Conservation (phyloP, 2,888 invertebrate species). For the Hemicrepidius hirtus region DNA sequence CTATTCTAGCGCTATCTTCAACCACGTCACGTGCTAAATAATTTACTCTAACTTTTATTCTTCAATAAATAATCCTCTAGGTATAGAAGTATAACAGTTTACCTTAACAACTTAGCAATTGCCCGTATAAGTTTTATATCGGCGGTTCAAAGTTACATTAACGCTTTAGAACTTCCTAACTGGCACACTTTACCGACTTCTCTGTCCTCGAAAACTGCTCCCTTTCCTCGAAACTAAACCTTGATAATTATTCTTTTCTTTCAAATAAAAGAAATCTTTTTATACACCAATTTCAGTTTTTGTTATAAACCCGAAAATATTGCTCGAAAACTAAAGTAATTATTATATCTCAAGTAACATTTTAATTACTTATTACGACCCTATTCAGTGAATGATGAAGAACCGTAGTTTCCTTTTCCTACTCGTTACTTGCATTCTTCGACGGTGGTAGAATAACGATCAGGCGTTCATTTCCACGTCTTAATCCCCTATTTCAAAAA, state of each 20-base stretch:
- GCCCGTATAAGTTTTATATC: slow-evolving; percentile 33
- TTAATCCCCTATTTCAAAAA: too few species aligned
- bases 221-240: slow-evolving; percentile 8
- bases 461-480: too few species aligned
- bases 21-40: slow-evolving; percentile 25
- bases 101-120: slow-evolving; percentile 35
- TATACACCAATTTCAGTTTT: too few species aligned
- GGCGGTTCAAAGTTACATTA: slow-evolving; percentile 28
- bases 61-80: slow-evolving; percentile 21
- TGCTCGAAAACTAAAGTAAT: too few species aligned
- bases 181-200: slow-evolving; percentile 26
- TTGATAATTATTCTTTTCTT: neutral
- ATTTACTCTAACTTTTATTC: slow-evolving; percentile 29
- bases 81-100: slow-evolving; percentile 24
- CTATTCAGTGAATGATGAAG: too few species aligned
- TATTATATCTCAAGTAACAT: too few species aligned
- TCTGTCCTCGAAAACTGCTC: slow-evolving; percentile 4
- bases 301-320: too few species aligned
- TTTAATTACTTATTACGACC: too few species aligned
- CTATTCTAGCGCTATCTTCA: slow-evolving; percentile 30
- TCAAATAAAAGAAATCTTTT: neutral
- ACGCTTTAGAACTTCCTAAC: slow-evolving; percentile 30
- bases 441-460: too few species aligned
- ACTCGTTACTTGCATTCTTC: too few species aligned
- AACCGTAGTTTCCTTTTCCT: too few species aligned